Evolutionary conservation across 2,888 invertebrate species (phyloP).

Genomic region (Bembecia ichneumoniformis): DNA sequence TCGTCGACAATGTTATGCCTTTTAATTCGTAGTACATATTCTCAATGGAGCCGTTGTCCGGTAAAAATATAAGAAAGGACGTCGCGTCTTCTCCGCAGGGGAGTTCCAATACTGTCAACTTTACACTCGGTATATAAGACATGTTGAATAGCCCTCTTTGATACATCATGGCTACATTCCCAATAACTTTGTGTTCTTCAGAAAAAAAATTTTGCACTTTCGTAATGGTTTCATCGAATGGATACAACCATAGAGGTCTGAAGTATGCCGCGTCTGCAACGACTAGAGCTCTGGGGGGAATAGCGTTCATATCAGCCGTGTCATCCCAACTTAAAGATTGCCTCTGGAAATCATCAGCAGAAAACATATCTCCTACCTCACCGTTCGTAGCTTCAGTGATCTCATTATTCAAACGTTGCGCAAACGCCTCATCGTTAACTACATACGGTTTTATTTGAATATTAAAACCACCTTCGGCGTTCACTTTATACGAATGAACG

Average conservation of each 20-base stretch:
- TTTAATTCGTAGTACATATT: conserved; percentile 37
- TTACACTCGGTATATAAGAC: conserved; percentile 24
- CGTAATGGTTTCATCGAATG: conserved; percentile 32
- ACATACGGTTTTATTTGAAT: conserved; percentile 28
- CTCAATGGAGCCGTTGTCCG: conserved; percentile 20
- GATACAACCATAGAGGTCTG: conserved; percentile 32
- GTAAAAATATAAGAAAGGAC: conserved; percentile 41
- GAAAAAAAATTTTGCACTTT: conserved; percentile 26
- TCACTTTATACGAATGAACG: background rate
- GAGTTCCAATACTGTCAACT: conserved; percentile 37
- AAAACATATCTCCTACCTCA: background rate
- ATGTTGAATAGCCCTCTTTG: conserved; percentile 33
- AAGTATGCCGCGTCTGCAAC: conserved; percentile 39
- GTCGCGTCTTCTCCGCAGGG: conserved; percentile 26
- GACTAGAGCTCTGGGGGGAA: conserved; percentile 23
- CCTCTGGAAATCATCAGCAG: background rate
- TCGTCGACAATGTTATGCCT: conserved; percentile 26
- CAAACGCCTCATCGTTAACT: conserved; percentile 35
- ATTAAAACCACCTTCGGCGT: background rate
- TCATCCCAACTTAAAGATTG: background rate
- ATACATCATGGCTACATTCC: conserved; percentile 13
- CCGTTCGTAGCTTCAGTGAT: background rate
- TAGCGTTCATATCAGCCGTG: background rate
- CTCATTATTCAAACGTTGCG: conserved; percentile 1
- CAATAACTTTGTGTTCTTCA: background rate